These are phyloP conservation scores for Villa cingulata DNA, from an alignment of 2,888 invertebrate species.

Conservation along the genomic window DNA sequence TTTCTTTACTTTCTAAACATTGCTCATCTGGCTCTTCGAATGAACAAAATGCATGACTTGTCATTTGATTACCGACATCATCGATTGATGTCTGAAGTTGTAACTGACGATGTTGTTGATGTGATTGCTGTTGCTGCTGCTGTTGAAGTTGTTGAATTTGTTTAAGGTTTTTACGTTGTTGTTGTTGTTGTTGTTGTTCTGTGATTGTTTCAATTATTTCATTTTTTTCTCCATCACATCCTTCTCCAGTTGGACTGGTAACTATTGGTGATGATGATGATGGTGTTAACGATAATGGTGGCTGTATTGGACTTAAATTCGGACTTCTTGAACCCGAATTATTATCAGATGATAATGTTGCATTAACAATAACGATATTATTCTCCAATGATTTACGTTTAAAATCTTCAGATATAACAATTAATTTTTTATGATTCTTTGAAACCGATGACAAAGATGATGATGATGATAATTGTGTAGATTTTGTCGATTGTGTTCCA, in stretches of 20 bases:
- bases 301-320: too few relatives aligned
- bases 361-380: conserved; percentile 10
- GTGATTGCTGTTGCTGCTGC: not conserved
- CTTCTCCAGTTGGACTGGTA: conserved; percentile 2
- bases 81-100: conserved; percentile 14
- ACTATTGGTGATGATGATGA: too few relatives aligned
- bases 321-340: too few relatives aligned
- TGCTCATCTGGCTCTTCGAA: conserved; percentile 16
- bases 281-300: too few relatives aligned
- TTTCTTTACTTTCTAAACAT: conserved; percentile 16
- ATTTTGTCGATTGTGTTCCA: not conserved
- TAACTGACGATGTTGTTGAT: not conserved
- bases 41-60: conserved; percentile 15
- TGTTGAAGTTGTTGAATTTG: not conserved
- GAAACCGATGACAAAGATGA: conserved; percentile 1
- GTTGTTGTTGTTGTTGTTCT: not conserved
- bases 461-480: conserved; percentile 6
- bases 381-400: conserved; percentile 15
- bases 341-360: not conserved
- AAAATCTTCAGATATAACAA: conserved; percentile 16
- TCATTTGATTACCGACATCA: conserved; percentile 17
- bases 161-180: not conserved
- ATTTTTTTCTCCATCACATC: not conserved
- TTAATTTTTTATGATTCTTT: conserved; percentile 10
- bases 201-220: not conserved